Conservation (phyloP, 2,888 invertebrate species). For the Cecidostiba fungosa region DNA sequence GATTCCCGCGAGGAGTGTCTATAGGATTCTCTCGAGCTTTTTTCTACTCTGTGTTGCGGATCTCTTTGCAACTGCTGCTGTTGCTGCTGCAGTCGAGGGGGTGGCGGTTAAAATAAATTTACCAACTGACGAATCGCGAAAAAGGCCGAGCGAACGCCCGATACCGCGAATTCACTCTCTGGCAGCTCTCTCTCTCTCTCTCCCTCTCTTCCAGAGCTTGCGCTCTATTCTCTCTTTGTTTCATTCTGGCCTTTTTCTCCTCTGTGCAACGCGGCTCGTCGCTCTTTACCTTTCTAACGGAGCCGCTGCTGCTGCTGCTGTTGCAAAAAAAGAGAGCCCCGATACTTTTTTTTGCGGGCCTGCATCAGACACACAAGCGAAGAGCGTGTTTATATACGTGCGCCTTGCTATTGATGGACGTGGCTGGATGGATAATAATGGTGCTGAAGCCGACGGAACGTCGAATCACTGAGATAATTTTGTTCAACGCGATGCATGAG, state of each 20-base stretch:
- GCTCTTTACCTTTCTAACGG: slow-evolving; percentile 9
- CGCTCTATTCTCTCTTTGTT: background rate
- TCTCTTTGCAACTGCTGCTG: slow-evolving; percentile 1
- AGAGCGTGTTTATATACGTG: slow-evolving; percentile 23
- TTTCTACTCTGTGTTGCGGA: background rate
- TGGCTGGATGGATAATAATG: slow-evolving; percentile 3
- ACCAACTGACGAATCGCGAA: slow-evolving; percentile 50
- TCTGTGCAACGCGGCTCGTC: background rate
- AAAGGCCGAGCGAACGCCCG: slow-evolving; percentile 49
- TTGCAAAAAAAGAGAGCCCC: slow-evolving; percentile 9
- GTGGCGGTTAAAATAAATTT: slow-evolving; percentile 55
- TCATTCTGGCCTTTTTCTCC: background rate
- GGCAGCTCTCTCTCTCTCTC: slow-evolving; percentile 14
- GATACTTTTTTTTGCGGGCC: slow-evolving; percentile 4
- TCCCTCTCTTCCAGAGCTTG: background rate
- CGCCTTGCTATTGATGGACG: slow-evolving; percentile 41
- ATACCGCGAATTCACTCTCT: slow-evolving; percentile 55
- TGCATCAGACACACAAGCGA: slow-evolving; percentile 30
- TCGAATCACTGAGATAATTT: slow-evolving; percentile 33
- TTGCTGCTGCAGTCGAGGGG: slow-evolving; percentile 33
- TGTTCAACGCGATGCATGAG: background rate
- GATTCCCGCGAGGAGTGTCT: background rate
- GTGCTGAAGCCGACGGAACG: background rate
- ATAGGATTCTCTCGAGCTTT: background rate
- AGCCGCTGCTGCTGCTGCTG: background rate